Evolutionary conservation across 2,888 invertebrate genomes (phyloP).

Genomic region (Pemphredon lugubris): DNA sequence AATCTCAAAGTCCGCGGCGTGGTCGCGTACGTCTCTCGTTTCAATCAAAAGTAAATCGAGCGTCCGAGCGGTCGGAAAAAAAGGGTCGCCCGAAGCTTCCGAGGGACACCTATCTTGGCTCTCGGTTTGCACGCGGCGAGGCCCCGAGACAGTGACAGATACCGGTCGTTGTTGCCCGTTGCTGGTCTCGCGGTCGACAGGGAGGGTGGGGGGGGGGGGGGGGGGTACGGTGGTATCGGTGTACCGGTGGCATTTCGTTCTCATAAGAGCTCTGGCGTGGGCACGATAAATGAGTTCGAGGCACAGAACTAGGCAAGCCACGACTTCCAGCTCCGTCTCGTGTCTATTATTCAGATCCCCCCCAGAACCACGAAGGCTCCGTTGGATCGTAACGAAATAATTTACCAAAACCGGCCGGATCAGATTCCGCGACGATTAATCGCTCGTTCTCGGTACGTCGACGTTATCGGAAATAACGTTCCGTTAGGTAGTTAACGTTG

Average conservation of each 20-base stretch:
- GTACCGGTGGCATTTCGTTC: conserved; percentile 71
- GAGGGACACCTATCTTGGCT: conserved; percentile 50
- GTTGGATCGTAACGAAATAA: no score
- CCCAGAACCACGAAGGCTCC: conserved; percentile 27
- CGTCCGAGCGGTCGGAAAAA: conserved; percentile 5
- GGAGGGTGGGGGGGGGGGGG: no score
- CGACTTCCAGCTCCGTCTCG: conserved; percentile 40
- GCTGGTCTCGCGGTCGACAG: conserved; percentile 40
- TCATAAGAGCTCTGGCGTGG: conserved; percentile 58
- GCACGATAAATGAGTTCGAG: conserved; percentile 66
- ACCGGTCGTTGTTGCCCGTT: conserved; percentile 59
- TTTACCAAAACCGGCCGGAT: no score
- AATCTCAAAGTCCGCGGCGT: no score
- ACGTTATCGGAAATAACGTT: no score
- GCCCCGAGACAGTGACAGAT: conserved; percentile 65
- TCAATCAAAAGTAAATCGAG: conserved; percentile 17
- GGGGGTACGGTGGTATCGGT: conserved; percentile 73
- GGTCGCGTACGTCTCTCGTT: no score
- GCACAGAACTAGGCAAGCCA: conserved; percentile 60
- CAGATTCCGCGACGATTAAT: no score
- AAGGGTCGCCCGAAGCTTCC: conserved; percentile 25
- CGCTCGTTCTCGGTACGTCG: no score
- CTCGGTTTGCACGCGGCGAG: conserved; percentile 32
- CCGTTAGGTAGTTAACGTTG: no score
- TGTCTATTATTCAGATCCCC: conserved; percentile 30